These are phyloP conservation scores for Drosophila azteca DNA, from an alignment of 1,140 invertebrate genomes.

Conservation along the genomic window DNA sequence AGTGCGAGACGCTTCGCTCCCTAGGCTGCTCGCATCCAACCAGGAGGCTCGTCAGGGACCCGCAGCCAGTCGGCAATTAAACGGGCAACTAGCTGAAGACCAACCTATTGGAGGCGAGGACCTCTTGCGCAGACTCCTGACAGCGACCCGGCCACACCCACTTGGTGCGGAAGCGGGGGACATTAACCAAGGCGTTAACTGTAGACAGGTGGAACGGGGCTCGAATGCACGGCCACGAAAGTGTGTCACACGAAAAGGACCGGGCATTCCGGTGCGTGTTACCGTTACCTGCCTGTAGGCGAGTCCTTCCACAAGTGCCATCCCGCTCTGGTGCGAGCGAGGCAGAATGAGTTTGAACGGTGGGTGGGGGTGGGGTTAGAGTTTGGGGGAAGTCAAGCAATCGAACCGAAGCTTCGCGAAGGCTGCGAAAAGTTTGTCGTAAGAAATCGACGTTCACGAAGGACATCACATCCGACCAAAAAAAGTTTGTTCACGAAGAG, in stretches of 20 bases:
- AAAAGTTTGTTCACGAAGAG: slow-evolving; percentile 36
- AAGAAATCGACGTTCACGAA: slow-evolving; percentile 31
- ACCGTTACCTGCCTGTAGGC: slow-evolving; percentile 60
- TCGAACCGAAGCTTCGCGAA: slow-evolving; percentile 42
- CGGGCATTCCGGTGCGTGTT: slow-evolving; percentile 15
- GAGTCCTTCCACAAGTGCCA: slow-evolving; percentile 34
- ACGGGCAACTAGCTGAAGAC: slow-evolving; percentile 47
- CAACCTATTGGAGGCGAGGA: slow-evolving; percentile 74
- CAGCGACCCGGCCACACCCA: slow-evolving; percentile 62
- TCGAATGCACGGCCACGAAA: slow-evolving; percentile 34
- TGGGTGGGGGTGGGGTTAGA: slow-evolving; percentile 52
- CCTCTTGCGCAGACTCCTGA: slow-evolving; percentile 70
- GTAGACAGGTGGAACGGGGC: slow-evolving; percentile 24
- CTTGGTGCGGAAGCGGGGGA: slow-evolving; percentile 10
- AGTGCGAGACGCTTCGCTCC: slow-evolving; percentile 11
- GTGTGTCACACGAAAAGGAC: slow-evolving; percentile 65
- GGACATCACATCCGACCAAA: slow-evolving; percentile 13
- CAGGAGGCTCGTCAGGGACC: slow-evolving; percentile 58
- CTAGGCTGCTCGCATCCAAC: slow-evolving; percentile 51
- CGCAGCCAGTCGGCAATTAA: slow-evolving; percentile 68
- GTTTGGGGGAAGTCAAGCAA: slow-evolving; percentile 30
- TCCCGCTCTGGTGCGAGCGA: slow-evolving; percentile 50
- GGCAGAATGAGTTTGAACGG: slow-evolving; percentile 42
- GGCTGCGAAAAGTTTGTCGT: slow-evolving; percentile 49
- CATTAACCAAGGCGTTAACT: slow-evolving; percentile 75